phyloP scores from a whole-genome alignment of 2,888 invertebrate species.

The Diarsia mendica region DNA sequence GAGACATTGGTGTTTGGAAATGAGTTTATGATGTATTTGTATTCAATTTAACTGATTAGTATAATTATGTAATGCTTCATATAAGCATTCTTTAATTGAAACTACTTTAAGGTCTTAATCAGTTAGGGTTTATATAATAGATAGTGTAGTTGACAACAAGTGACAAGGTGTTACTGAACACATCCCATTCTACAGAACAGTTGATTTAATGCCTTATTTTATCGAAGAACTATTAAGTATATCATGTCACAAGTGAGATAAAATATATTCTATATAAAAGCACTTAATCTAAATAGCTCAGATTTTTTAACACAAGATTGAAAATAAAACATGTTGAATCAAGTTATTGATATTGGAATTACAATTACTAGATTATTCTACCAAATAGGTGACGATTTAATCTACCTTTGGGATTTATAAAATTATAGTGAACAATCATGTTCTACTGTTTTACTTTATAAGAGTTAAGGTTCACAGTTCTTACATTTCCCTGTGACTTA shows the following conservation, averaged over 20 bases:
- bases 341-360: conserved; percentile 68
- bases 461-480: conserved; percentile 71
- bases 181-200: conserved; percentile 46
- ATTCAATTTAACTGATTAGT: conserved; percentile 78
- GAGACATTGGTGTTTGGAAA: conserved; percentile 75
- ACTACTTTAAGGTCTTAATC: conserved; percentile 71
- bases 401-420: conserved; percentile 69
- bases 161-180: conserved; percentile 46
- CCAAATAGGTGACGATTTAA: conserved; percentile 76
- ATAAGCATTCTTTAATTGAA: conserved; percentile 74
- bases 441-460: conserved; percentile 67
- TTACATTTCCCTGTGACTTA: conserved; percentile 71
- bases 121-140: conserved; percentile 65
- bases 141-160: conserved; percentile 60
- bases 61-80: conserved; percentile 79
- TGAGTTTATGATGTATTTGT: conserved; percentile 74
- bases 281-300: conserved; percentile 45
- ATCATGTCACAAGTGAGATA: conserved; percentile 60
- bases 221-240: conserved; percentile 42
- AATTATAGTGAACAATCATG: conserved; percentile 71
- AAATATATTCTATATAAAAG: conserved; percentile 44
- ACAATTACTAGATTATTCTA: conserved; percentile 73
- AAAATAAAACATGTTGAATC: conserved; percentile 45
- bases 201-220: conserved; percentile 48
- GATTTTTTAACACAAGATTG: conserved; percentile 26